Evolutionary conservation across 2,888 invertebrate species (phyloP).

Genomic region (Drosophila kanekoi): DNA sequence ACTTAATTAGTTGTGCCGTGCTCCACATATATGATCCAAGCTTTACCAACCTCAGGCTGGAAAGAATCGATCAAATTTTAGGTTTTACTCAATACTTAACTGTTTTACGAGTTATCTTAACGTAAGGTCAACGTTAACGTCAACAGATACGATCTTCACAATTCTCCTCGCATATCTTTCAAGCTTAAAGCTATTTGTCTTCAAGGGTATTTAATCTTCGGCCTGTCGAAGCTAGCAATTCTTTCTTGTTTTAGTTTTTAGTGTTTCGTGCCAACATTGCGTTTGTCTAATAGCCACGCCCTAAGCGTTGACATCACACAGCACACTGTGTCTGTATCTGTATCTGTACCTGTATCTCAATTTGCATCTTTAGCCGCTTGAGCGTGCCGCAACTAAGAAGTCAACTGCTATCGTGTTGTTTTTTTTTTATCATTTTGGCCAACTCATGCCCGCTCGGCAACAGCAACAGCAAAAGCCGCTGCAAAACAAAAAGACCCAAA

Average conservation of each 20-base stretch:
- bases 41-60: no score
- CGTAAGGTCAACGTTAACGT: conserved; percentile 8
- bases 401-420: conserved; percentile 22
- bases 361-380: conserved; percentile 30
- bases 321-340: conserved; percentile 11
- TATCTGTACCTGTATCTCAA: conserved; percentile 17
- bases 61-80: background rate
- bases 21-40: no score
- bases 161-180: no score
- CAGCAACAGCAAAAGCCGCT: conserved; percentile 14
- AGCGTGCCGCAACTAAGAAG: conserved; percentile 14
- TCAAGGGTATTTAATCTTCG: no score
- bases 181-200: no score
- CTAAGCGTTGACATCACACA: conserved; percentile 36
- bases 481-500: conserved; percentile 5
- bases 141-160: conserved; percentile 4
- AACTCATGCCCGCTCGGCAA: conserved; percentile 38
- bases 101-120: no score
- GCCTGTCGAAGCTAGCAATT: no score
- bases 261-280: conserved; percentile 23
- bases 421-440: conserved; percentile 7
- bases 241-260: background rate
- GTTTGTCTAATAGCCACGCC: conserved; percentile 35
- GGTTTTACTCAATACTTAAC: background rate
- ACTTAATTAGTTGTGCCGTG: no score